Evolutionary conservation across 2,888 invertebrate genomes (phyloP), one percentile per base, ranked within the genome.

Genomic region (Melieria crassipennis): DNA sequence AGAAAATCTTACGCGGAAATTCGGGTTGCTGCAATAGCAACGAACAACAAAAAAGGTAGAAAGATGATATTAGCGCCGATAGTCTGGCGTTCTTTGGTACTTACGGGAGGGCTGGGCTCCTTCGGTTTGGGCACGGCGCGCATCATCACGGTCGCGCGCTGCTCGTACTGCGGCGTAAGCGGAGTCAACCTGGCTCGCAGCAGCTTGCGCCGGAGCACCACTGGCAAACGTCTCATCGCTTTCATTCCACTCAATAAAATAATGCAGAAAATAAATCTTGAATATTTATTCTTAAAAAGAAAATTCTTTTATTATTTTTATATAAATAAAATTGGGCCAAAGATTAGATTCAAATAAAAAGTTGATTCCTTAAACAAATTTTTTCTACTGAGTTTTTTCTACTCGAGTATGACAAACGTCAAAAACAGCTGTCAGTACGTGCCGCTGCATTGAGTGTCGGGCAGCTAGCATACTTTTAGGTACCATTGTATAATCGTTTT

Each of bases 1-100:
- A 95, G 81, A 98, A 94, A 80, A 97, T 89, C 79, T 90, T 90
- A 69, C 88, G 88, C 5, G 89, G 89, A 88, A 90, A 91, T 52
- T 77, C 78, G 0, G 65, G 56, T 4, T 57, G 69, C 71, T 79
- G 52, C 60, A 10, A 30, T 30, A 30, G 30, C 30, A 52, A 13
- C 6, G 4, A 9, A 1, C 4, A 2, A 10, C 11, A 30, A 11
- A 55, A 47, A 13, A 11, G 7, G 11, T 60, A 16, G 10, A n/a
- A n/a, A 7, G 9, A 6, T 16, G n/a, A n/a, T 13, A 10, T 43
- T 65, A 10, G 5, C 13, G 5, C 5, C 46, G 7, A 9, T 11
- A 30, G 30, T 30, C 30, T 58, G 56, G 46, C 10, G n/a, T 42
- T 6, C 5, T 1, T 42, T 5, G 48, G 46, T 42, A 73, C 65